These are phyloP conservation scores for Albula glossodonta DNA, from an alignment of 2,113 vertebrate genomes.

Conservation along the genomic window DNA sequence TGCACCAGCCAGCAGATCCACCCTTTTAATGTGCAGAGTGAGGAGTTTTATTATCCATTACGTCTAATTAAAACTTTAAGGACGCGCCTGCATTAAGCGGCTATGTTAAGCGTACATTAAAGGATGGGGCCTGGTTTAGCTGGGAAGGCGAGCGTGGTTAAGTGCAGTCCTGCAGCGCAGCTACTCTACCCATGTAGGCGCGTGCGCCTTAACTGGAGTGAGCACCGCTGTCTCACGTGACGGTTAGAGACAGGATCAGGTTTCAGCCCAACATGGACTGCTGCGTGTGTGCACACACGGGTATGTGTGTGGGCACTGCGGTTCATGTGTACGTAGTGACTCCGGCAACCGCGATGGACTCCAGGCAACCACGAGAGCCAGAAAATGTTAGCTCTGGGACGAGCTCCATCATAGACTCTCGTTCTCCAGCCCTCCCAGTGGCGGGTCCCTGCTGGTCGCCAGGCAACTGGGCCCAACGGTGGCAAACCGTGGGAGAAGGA, in stretches of 20 bases:
- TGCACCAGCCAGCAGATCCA: no score
- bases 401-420: background rate
- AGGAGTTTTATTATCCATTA: slow-evolving; percentile 50
- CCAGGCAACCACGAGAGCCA: no score
- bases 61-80: slow-evolving; percentile 38
- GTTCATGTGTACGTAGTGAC: no score
- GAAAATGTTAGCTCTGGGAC: no score
- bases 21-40: slow-evolving; percentile 26
- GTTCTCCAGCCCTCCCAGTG: background rate
- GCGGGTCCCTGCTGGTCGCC: background rate
- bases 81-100: slow-evolving; percentile 23
- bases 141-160: background rate
- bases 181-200: background rate
- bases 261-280: no score
- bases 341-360: no score
- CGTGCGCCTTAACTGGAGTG: slow-evolving; percentile 3
- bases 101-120: slow-evolving; percentile 35
- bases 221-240: background rate
- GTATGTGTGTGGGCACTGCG: background rate
- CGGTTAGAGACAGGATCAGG: no score
- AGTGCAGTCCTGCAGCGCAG: background rate
- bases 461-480: background rate
- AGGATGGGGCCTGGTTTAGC: slow-evolving; percentile 20
- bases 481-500: background rate
- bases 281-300: background rate